Conservation (phyloP, 2,888 invertebrate species). For the Arctia plantaginis region DNA sequence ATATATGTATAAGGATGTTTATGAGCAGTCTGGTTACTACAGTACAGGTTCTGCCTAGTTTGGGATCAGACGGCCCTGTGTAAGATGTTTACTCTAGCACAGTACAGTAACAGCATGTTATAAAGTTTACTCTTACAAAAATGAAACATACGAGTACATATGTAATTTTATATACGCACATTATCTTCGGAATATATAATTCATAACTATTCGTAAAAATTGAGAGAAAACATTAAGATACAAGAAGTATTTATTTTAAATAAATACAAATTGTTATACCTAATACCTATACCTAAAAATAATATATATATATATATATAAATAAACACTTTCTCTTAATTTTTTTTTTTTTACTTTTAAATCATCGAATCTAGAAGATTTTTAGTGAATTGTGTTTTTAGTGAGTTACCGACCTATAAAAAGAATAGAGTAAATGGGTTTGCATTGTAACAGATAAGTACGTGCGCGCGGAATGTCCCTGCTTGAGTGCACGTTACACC, state of each 20-base stretch:
- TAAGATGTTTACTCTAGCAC: not conserved
- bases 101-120: not conserved
- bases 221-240: too few relatives aligned
- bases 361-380: not conserved
- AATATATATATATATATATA: too few relatives aligned
- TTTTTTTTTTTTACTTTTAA: not conserved
- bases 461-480: constrained; percentile 94
- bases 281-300: too few relatives aligned
- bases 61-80: too few relatives aligned
- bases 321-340: not conserved
- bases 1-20: too few relatives aligned
- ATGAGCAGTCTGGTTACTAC: too few relatives aligned
- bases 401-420: not conserved
- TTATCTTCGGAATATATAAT: not conserved
- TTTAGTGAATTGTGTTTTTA: too few relatives aligned
- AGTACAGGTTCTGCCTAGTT: too few relatives aligned
- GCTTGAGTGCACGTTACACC: constrained; percentile 94
- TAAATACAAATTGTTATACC: too few relatives aligned
- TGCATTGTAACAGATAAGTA: constrained; percentile 89
- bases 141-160: not conserved
- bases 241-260: too few relatives aligned
- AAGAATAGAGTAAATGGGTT: not conserved
- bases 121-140: not conserved
- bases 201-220: not conserved
- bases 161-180: not conserved